phyloP scores from a whole-genome alignment of 2,888 invertebrate species.

The Criorhina ranunculi region DNA sequence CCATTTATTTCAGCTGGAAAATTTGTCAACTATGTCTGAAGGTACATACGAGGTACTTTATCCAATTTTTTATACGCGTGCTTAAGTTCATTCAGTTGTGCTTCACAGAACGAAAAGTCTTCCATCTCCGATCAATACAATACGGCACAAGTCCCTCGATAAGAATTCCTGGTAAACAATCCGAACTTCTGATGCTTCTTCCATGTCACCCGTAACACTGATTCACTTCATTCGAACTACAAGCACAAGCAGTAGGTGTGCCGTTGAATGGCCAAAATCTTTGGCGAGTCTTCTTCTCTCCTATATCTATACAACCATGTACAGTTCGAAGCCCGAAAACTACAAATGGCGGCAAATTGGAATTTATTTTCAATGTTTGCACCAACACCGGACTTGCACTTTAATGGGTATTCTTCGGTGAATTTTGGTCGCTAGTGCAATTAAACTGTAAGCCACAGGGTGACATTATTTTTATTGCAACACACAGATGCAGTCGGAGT shows the following conservation, averaged over 20 bases:
- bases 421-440: constrained; percentile 73
- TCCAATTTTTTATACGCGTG: no score
- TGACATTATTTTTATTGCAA: constrained; percentile 74
- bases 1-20: no score
- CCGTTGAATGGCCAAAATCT: constrained; percentile 33
- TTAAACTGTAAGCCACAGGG: constrained; percentile 76
- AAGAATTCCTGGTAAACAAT: no score
- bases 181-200: constrained; percentile 19
- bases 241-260: constrained; percentile 28
- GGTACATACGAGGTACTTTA: no score
- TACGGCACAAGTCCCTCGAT: no score
- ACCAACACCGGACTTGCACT: constrained; percentile 62
- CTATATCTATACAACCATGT: no score
- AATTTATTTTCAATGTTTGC: constrained; percentile 71
- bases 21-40: no score
- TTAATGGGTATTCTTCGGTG: constrained; percentile 61
- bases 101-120: no score
- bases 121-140: no score
- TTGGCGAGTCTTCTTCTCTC: neutral
- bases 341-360: constrained; percentile 64
- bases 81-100: no score
- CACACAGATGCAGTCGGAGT: constrained; percentile 39
- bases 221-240: no score
- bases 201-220: constrained; percentile 19
- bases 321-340: constrained; percentile 57